Base-by-base conservation (phyloP, 1,140 invertebrate genomes). In the Drosophila cardini region DNA sequence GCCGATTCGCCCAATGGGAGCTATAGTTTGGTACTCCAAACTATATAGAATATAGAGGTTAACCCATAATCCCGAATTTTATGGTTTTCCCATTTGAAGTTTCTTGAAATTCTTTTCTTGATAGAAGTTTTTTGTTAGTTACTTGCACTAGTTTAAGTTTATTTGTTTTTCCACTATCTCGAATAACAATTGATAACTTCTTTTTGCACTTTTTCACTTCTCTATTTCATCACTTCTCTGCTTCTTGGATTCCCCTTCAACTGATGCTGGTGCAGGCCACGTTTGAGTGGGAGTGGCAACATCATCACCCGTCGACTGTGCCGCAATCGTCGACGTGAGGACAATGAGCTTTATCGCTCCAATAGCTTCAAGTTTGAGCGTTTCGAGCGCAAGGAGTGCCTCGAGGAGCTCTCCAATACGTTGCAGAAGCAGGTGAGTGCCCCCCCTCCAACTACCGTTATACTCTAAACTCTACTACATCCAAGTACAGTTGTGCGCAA, bases 291-390 rank as follows among this genome's bases (percentile, higher is more conserved):
- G 43, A 87, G 87, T 61, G 87, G 89, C 60, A 91, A 91, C 46
- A 92, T 92, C 45, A 84, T 95, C 48, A 95, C 95, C 1, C 93
- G 95, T 38, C 93, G 95, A 30, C 94, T 96, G 67, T 96, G 95
- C 90, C 94, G 94, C 65, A 93, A 94, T 11, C 92, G 93, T 30
- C 93, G 94, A 43, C 92, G 94, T n/a, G 95, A 95, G 76, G 96
- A 96, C 93, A 97, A 96, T 93, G 95, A 96, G 93, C 93, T 97
- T 26, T 96, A 96, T 90, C 94, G 96, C 61, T 96, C 95, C 71
- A 96, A 97, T 87, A 96, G 96, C 91, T 97, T 97, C 93, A 96
- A 96, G 92, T 96, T 97, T 85, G 96, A 97, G 91, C 93, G 95
- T 46, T 97, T 96, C 87, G 94, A 96, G 71, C 93, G 96, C 55